phyloP scores from a whole-genome alignment of 1,140 invertebrate genomes.

The Frieseomelitta varia region DNA sequence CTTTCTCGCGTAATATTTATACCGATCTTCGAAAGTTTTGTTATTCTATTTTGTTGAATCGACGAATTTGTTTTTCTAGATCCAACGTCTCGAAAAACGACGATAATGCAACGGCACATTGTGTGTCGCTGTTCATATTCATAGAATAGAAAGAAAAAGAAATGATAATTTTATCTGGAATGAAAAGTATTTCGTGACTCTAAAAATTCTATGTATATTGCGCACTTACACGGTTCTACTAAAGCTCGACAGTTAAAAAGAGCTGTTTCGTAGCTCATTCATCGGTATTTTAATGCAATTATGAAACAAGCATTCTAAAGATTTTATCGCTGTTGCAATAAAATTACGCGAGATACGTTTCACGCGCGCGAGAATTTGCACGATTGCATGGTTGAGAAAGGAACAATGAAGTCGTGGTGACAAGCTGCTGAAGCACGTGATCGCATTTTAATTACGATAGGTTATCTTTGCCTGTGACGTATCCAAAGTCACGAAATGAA shows the following conservation, averaged over 20 bases:
- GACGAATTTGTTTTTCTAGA: too few relatives aligned
- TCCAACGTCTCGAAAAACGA: not conserved
- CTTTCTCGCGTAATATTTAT: not conserved
- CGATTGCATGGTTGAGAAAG: not conserved
- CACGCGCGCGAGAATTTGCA: not conserved
- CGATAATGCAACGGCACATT: not conserved
- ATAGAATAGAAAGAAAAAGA: not conserved
- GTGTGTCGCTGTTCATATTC: not conserved
- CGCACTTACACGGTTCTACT: not conserved
- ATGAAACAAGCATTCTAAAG: not conserved
- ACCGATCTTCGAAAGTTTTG: too few relatives aligned
- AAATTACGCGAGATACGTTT: not conserved
- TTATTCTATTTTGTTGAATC: too few relatives aligned
- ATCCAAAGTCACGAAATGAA: not conserved
- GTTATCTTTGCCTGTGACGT: too few relatives aligned
- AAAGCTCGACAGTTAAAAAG: not conserved
- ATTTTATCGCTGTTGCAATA: not conserved
- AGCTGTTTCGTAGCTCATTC: not conserved
- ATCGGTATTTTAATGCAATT: not conserved
- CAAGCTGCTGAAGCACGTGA: not conserved
- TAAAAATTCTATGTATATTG: not conserved
- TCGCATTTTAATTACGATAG: conserved; percentile 49
- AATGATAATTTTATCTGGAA: conserved; percentile 9
- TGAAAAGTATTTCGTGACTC: not conserved
- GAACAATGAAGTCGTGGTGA: conserved; percentile 26